phyloP scores from a whole-genome alignment of 2,888 invertebrate species.

The Kryphioiulus occultus region DNA sequence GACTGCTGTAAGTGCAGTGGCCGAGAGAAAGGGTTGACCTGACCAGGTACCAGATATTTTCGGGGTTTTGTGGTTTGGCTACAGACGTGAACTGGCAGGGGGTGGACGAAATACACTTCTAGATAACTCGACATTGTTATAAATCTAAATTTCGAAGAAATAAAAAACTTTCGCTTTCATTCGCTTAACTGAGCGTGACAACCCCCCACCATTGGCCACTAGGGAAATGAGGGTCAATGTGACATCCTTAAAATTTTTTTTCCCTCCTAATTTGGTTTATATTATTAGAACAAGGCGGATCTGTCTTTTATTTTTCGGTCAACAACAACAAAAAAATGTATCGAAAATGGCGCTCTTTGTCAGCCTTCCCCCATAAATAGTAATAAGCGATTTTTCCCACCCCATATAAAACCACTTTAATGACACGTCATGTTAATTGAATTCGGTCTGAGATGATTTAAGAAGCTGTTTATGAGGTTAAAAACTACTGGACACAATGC shows the following conservation, averaged over 20 bases:
- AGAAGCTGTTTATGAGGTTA: neutral
- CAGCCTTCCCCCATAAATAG: neutral
- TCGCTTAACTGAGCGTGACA: neutral
- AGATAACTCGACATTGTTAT: constrained; percentile 5
- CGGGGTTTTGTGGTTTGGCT: neutral
- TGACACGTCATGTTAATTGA: no score
- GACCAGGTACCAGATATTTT: neutral
- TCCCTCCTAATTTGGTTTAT: neutral
- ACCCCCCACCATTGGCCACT: neutral
- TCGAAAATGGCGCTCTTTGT: neutral
- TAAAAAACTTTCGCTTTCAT: constrained; percentile 4
- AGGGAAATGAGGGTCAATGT: neutral
- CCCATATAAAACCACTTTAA: neutral
- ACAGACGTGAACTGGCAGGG: neutral
- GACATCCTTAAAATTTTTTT: neutral
- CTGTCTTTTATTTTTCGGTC: neutral
- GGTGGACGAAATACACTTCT: constrained; percentile 5
- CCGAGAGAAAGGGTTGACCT: neutral
- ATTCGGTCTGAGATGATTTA: no score
- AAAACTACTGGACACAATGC: neutral
- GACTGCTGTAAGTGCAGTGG: neutral
- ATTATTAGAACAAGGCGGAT: neutral
- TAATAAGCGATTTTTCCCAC: constrained; percentile 5
- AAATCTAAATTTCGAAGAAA: neutral
- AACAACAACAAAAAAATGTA: neutral